Percentiles rank a stretch among this genome's conserved stretches.
Conservation (phyloP, 64 coral and sea anemone species). For the Acropora yongei region DNA sequence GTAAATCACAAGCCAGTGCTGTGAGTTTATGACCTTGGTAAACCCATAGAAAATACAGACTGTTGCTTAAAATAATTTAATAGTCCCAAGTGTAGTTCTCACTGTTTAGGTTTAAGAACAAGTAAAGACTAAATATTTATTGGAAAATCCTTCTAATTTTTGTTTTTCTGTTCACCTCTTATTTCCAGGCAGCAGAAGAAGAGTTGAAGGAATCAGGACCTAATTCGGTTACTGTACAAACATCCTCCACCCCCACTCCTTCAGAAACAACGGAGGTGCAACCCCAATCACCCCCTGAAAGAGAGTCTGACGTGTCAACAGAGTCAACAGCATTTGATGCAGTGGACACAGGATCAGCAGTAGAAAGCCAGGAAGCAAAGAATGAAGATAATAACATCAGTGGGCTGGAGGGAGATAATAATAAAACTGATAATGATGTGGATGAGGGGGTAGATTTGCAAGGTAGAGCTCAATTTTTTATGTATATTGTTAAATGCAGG, state of each 20-base stretch:
- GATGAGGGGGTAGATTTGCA: conserved; percentile 97
- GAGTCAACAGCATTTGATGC: conserved; percentile 14
- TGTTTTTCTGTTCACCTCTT: neutral
- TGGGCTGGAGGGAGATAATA: neutral
- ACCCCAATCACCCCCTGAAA: conserved; percentile 19
- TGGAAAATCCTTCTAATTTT: neutral
- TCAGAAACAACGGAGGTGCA: conserved; percentile 30
- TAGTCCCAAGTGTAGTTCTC: too few relatives aligned
- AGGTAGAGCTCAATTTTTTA: conserved; percentile 32
- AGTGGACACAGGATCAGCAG: conserved; percentile 11
- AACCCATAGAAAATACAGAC: too few relatives aligned
- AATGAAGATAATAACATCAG: conserved; percentile 34
- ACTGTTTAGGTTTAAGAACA: too few relatives aligned
- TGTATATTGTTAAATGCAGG: too few relatives aligned
- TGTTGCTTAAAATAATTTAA: too few relatives aligned
- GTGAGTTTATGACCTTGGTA: too few relatives aligned
- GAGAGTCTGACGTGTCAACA: neutral
- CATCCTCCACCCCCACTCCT: conserved; percentile 45
- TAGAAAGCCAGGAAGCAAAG: conserved; percentile 37
- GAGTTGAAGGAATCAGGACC: conserved; percentile 52
- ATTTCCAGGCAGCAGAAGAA: conserved; percentile 76
- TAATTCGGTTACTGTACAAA: conserved; percentile 47
- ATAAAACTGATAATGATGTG: conserved; percentile 52
- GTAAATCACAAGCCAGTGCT: too few relatives aligned
- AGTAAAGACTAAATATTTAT: too few relatives aligned